Evolutionary conservation across 2,113 vertebrate species (phyloP).

Genomic region (Struthidea cinerea): DNA sequence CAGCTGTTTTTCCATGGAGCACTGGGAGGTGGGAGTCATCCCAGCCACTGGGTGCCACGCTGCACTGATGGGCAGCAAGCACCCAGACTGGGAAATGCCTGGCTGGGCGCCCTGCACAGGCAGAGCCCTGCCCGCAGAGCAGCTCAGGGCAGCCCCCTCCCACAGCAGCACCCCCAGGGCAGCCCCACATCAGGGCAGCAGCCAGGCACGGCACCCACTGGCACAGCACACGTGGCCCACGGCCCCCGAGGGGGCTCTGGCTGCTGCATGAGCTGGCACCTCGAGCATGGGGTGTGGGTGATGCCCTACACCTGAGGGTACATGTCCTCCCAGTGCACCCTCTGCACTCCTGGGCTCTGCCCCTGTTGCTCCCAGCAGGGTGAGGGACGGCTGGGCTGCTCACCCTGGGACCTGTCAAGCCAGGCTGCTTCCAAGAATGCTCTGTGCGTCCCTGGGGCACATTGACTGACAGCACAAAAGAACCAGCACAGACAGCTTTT

Average conservation of each 20-base stretch:
- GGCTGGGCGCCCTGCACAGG: neutral
- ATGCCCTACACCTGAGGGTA: fast-evolving
- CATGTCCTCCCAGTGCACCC: neutral
- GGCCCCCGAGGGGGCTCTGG: fast-evolving
- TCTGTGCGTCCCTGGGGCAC: neutral
- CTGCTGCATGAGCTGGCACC: neutral
- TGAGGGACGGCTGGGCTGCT: neutral
- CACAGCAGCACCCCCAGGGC: neutral
- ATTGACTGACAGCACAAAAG: neutral
- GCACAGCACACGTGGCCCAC: fast-evolving
- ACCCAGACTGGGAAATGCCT: neutral
- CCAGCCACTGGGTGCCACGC: fast-evolving
- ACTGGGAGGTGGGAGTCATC: neutral
- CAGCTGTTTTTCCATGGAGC: neutral
- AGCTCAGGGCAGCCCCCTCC: neutral
- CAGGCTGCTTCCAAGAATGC: neutral
- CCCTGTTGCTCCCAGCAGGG: neutral
- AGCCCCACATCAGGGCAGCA: neutral
- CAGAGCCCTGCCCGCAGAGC: neutral
- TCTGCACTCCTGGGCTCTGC: neutral
- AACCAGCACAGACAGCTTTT: neutral
- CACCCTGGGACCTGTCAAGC: neutral
- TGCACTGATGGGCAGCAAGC: neutral
- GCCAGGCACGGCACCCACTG: neutral
- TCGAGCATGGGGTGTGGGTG: fast-evolving